phyloP scores from a whole-genome alignment of 92 coral and sea anemone species.

The Pocillopora grandis region DNA sequence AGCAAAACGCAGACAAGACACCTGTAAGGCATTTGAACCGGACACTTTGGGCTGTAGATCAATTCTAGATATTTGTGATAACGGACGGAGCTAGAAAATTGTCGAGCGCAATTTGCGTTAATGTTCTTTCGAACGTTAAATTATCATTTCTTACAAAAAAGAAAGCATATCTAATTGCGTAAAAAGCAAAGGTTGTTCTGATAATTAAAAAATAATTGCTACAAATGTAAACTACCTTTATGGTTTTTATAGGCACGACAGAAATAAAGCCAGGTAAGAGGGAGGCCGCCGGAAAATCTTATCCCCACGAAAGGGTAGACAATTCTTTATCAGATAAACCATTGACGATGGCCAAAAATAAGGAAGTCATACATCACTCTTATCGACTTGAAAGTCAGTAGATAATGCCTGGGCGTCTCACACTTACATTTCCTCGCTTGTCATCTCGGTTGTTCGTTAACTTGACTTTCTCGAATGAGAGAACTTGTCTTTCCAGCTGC shows the following conservation, averaged over 20 bases:
- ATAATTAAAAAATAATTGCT: constrained; percentile 37
- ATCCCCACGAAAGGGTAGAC: not conserved
- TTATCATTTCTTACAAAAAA: constrained; percentile 26
- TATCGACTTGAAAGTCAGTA: constrained; percentile 9
- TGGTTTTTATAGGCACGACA: constrained; percentile 13
- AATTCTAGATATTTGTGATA: constrained; percentile 7
- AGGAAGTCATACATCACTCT: constrained; percentile 29
- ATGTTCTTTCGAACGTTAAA: constrained; percentile 23
- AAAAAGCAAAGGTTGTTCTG: constrained; percentile 24
- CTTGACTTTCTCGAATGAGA: constrained; percentile 90
- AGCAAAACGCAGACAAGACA: not conserved
- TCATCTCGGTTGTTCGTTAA: constrained; percentile 86
- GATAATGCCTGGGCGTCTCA: constrained; percentile 31
- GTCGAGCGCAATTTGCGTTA: constrained; percentile 25
- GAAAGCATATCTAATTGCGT: constrained; percentile 16
- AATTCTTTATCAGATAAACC: constrained; percentile 32
- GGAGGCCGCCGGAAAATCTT: constrained; percentile 27
- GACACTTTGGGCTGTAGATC: constrained; percentile 5
- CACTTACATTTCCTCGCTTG: constrained; percentile 86
- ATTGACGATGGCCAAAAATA: constrained; percentile 5
- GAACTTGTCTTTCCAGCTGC: constrained; percentile 68
- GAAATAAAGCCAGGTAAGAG: constrained; percentile 13
- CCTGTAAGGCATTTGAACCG: not conserved
- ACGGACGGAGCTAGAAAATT: constrained; percentile 32
- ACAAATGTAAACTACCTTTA: constrained; percentile 28